phyloP scores from a whole-genome alignment of 2,797 vertebrate species.

The Rhinichthys osculus region DNA sequence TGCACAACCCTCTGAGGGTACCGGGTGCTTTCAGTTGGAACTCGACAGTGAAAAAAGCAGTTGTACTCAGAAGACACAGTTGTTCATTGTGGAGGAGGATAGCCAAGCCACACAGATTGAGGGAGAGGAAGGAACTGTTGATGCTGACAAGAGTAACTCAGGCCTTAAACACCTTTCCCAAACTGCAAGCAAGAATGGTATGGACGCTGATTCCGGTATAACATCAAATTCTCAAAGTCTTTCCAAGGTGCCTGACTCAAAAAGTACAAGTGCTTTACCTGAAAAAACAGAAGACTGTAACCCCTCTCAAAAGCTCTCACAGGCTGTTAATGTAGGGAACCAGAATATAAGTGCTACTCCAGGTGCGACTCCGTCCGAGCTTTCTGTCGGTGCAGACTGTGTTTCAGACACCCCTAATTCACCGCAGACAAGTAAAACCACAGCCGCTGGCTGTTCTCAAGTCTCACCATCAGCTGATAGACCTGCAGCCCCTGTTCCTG shows the following conservation, averaged over 20 bases:
- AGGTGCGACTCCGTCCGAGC: constrained; percentile 28
- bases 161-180: constrained; percentile 45
- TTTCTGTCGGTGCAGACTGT: constrained; percentile 13
- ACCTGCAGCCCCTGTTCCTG: constrained; percentile 50
- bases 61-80: constrained; percentile 61
- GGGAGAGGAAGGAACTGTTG: constrained; percentile 60
- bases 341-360: constrained; percentile 57
- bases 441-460: constrained; percentile 59
- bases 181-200: constrained; percentile 45
- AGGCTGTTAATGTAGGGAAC: constrained; percentile 56
- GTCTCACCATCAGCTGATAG: constrained; percentile 39
- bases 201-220: constrained; percentile 38
- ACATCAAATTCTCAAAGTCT: constrained; percentile 40
- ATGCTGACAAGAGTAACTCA: constrained; percentile 57
- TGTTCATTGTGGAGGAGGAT: constrained; percentile 71
- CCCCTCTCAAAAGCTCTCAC: constrained; percentile 33
- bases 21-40: constrained; percentile 76
- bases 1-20: constrained; percentile 59
- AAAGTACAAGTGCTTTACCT: constrained; percentile 23
- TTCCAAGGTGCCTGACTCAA: constrained; percentile 43
- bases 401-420: constrained; percentile 45
- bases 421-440: constrained; percentile 50
- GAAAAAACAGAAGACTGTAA: constrained; percentile 36
- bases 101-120: constrained; percentile 84
- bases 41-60: constrained; percentile 78